Evolutionary conservation across 2,113 vertebrate species (phyloP), one percentile per base, ranked within the genome.

Genomic region (Sinocyclocheilus anshuiensis): DNA sequence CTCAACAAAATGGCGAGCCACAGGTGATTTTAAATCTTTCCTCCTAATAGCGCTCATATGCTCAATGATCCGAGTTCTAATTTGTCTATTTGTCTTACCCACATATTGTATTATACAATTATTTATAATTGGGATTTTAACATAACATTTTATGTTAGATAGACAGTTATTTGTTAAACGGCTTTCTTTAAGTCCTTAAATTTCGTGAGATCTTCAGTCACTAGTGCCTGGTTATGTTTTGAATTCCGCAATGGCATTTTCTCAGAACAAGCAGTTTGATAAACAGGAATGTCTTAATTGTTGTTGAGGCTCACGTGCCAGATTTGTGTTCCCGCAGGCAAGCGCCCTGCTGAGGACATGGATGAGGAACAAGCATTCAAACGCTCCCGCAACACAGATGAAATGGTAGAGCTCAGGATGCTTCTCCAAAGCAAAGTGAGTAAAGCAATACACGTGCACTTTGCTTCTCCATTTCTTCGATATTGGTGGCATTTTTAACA

Each of bases 371-470:
- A 98, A 89, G 95, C 97, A 84, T 99, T 99, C 92, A 99, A 99
- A 93, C 96, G 98, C 90, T 99, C 97, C 86, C 96, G 97, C 83
- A 99, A 99, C 90, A 95, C 97, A 2, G 97, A 99, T 84, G 97
- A 98, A 93, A 97, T 98, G 97, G 97, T 99, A 89, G 98, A 99
- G 93, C 88, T 99, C 15, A 96, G 98, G 11, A 97, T 99, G 91
- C 93, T 99, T 92, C 97, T 99, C 91, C 98, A 99, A 90, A 99
- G 98, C 95, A 99, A 99, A 96, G 97, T 99, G 95, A 93, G 86
- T 75, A 10, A 42, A 74, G 77, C 18, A 7, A n/a, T 79, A n/a
- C 9, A 11, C 15, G 24, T 12, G 2, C 8, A 33, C 26, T 29
- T 65, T 65, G 24, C 57, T 20, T 55, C 4, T 36, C 18, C 15